Evolutionary conservation across 1,140 invertebrate species (phyloP).

Genomic region (Drosophila kanapiae): DNA sequence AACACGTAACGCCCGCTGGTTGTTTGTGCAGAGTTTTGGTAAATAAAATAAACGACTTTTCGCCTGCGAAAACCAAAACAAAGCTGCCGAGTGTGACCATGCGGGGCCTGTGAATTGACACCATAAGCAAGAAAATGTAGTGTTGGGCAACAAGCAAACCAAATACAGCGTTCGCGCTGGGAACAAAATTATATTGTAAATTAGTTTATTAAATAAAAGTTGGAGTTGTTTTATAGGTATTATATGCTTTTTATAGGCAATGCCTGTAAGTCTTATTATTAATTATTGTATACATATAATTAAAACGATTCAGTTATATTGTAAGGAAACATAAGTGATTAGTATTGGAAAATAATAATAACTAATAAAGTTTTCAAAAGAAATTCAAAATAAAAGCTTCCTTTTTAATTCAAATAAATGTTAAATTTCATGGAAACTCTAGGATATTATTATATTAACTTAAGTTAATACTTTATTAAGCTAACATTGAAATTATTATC

Average conservation of each 20-base stretch:
- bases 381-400: not conserved
- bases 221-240: not conserved
- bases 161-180: not conserved
- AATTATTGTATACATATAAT: too few species aligned
- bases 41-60: conserved; percentile 58
- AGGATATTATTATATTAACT: not conserved
- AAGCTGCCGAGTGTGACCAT: conserved; percentile 29
- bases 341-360: conserved; percentile 1
- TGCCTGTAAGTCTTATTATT: too few species aligned
- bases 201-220: not conserved
- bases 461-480: not conserved
- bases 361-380: not conserved
- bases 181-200: too few species aligned
- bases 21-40: conserved; percentile 53
- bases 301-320: not conserved
- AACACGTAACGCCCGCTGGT: conserved; percentile 40
- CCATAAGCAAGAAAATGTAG: not conserved
- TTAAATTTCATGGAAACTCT: not conserved
- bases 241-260: too few species aligned
- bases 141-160: not conserved
- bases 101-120: not conserved
- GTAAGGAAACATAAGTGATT: too few species aligned
- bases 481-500: not conserved
- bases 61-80: conserved; percentile 37
- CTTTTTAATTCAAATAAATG: not conserved